phyloP scores from a whole-genome alignment of 2,797 vertebrate species.

The Semotilus atromaculatus region DNA sequence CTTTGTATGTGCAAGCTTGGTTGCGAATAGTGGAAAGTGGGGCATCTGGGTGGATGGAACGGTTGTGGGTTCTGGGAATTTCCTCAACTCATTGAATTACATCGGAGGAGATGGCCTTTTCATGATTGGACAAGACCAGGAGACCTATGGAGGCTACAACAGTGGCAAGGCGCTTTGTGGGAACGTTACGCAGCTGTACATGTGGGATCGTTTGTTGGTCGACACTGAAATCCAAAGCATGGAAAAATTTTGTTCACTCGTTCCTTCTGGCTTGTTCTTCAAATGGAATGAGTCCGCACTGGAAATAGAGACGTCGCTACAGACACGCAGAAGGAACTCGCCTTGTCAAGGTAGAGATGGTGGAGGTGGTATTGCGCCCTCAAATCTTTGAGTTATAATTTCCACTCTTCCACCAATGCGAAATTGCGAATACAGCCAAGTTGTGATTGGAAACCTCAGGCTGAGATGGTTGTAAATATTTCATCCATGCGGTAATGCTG shows the following conservation, averaged over 20 bases:
- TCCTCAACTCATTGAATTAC: slow-evolving; percentile 59
- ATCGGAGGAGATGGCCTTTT: slow-evolving; percentile 71
- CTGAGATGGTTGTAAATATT: slow-evolving; percentile 76
- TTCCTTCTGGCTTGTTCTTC: slow-evolving; percentile 75
- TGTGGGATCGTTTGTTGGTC: slow-evolving; percentile 77
- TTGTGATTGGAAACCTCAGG: slow-evolving; percentile 66
- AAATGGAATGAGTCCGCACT: slow-evolving; percentile 70
- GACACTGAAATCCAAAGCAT: slow-evolving; percentile 72
- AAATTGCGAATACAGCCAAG: slow-evolving; percentile 58
- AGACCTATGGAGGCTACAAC: slow-evolving; percentile 69
- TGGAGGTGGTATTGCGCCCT: slow-evolving; percentile 1
- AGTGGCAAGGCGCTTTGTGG: slow-evolving; percentile 75
- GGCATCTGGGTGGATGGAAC: slow-evolving; percentile 66
- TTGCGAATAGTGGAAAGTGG: slow-evolving; percentile 70
- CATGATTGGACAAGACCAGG: slow-evolving; percentile 76
- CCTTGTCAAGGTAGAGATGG: slow-evolving; percentile 75
- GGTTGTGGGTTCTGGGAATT: slow-evolving; percentile 52
- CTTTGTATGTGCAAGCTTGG: slow-evolving; percentile 75
- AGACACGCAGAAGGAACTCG: slow-evolving; percentile 59
- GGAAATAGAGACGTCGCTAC: slow-evolving; percentile 72
- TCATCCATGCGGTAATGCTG: slow-evolving; percentile 73
- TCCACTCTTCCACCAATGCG: slow-evolving; percentile 36
- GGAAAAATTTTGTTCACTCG: slow-evolving; percentile 74
- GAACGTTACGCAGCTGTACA: slow-evolving; percentile 78
- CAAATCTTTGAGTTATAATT: slow-evolving; percentile 34